Evolutionary conservation across 2,797 vertebrate genomes (phyloP).

Genomic region (Decapterus maruadsi): DNA sequence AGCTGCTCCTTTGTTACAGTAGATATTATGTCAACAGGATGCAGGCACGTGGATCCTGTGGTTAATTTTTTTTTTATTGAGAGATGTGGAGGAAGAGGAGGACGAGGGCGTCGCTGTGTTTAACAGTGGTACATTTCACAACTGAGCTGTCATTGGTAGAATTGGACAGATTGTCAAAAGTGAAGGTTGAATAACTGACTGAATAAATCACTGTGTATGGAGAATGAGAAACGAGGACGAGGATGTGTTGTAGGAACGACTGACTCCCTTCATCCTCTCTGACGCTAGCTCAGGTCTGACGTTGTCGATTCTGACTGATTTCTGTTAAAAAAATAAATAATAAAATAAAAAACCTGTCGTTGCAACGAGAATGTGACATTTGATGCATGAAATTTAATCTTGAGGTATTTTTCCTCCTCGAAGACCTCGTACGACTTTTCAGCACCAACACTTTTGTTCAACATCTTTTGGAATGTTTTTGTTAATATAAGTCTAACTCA

Average conservation of each 20-base stretch:
- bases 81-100: conserved; percentile 23
- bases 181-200: conserved; percentile 25
- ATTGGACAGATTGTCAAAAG: conserved; percentile 10
- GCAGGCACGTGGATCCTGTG: conserved; percentile 11
- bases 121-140: conserved; percentile 16
- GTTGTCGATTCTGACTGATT: background rate
- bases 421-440: background rate
- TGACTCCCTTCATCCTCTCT: background rate
- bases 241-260: background rate
- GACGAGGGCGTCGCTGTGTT: conserved; percentile 10
- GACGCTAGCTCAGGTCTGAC: background rate
- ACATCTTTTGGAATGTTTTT: no score
- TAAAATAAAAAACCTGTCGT: background rate
- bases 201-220: background rate
- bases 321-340: background rate
- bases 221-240: conserved; percentile 21
- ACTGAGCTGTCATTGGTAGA: conserved; percentile 7
- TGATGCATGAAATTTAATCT: background rate
- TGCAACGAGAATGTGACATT: conserved; percentile 4
- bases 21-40: conserved; percentile 40
- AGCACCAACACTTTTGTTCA: background rate
- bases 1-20: conserved; percentile 21
- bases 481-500: no score
- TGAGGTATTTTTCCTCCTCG: background rate
- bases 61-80: background rate